A percentile compares a stretch with the other conserved stretches of the same genome.
Evolutionary conservation across 2,113 vertebrate species (phyloP).

Genomic region (Cinclus mexicanus): DNA sequence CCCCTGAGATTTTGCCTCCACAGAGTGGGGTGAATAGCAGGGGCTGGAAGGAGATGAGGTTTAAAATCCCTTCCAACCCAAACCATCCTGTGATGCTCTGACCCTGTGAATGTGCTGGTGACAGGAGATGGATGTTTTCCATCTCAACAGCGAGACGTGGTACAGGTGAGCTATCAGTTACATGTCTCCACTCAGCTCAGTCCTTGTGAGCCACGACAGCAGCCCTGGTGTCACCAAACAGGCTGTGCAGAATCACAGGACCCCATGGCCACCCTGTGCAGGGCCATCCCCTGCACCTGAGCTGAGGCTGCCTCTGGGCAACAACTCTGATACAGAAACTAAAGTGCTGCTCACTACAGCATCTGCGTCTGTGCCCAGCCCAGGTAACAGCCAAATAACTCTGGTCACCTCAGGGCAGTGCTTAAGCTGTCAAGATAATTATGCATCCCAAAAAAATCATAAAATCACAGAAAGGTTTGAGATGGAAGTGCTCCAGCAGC

Average conservation of each 20-base stretch:
- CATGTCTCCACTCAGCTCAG: neutral
- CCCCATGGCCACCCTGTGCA: too few relatives aligned
- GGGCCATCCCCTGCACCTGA: neutral
- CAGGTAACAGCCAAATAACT: neutral
- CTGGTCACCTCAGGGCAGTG: neutral
- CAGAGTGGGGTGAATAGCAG: neutral
- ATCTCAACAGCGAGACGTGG: neutral
- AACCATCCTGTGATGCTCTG: neutral
- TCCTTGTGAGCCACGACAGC: neutral
- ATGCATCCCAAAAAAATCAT: rapidly evolving
- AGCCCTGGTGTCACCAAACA: neutral
- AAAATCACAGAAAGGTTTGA: neutral
- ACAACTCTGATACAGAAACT: neutral
- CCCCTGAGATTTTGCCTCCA: neutral
- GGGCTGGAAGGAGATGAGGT: neutral
- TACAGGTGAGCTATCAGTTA: neutral
- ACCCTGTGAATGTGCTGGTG: too few relatives aligned
- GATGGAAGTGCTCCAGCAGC: neutral
- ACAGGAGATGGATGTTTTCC: neutral
- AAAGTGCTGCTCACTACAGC: neutral
- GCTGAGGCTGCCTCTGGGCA: neutral
- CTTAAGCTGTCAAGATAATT: neutral
- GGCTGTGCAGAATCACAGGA: neutral
- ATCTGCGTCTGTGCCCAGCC: neutral
- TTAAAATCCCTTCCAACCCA: neutral